phyloP scores from a whole-genome alignment of 2,113 vertebrate species.

The Istiophorus platypterus region DNA sequence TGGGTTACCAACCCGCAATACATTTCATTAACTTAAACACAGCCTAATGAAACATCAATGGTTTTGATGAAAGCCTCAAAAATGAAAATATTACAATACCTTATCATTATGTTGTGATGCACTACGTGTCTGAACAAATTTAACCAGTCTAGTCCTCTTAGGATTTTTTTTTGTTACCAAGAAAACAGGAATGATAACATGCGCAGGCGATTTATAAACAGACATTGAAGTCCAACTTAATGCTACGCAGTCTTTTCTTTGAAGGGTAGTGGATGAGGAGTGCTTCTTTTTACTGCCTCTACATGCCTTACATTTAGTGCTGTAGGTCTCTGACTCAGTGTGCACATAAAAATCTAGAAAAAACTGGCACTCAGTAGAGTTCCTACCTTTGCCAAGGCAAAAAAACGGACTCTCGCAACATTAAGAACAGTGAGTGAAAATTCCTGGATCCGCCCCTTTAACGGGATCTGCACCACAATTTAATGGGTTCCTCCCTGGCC shows the following conservation, averaged over 20 bases:
- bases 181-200: neutral
- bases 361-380: too few relatives aligned
- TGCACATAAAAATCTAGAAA: neutral
- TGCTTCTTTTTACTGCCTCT: neutral
- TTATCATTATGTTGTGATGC: neutral
- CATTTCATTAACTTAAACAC: constrained; percentile 28
- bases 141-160: too few relatives aligned
- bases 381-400: too few relatives aligned
- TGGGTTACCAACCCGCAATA: constrained; percentile 21
- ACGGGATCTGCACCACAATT: too few relatives aligned
- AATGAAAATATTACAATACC: neutral
- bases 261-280: neutral
- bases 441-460: too few relatives aligned
- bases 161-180: neutral
- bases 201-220: neutral
- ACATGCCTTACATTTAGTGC: neutral
- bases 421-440: too few relatives aligned
- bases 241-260: neutral
- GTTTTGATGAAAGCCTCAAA: neutral
- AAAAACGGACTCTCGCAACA: too few relatives aligned
- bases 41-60: constrained; percentile 22
- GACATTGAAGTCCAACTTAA: neutral
- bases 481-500: too few relatives aligned
- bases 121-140: neutral
- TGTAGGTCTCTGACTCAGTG: neutral